Evolutionary conservation across 2,888 invertebrate genomes (phyloP).

Genomic region (Dryobota labecula): DNA sequence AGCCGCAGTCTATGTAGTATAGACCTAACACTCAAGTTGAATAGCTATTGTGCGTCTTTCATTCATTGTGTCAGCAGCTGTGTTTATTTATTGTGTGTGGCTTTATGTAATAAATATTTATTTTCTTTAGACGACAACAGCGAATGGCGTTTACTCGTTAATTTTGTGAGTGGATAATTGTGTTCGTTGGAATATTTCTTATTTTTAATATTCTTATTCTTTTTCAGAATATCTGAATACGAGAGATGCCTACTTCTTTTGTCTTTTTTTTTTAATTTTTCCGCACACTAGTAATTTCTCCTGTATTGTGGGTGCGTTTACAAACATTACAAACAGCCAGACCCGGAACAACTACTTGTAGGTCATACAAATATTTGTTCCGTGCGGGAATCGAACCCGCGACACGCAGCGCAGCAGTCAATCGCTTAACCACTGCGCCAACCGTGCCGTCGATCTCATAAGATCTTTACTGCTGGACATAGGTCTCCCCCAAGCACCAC

Average conservation of each 20-base stretch:
- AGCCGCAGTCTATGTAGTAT: slow-evolving; percentile 13
- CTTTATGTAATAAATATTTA: slow-evolving; percentile 58
- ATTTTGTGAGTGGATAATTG: slow-evolving; percentile 39
- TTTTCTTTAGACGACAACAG: slow-evolving; percentile 46
- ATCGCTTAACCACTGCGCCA: no score
- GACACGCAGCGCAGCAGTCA: no score
- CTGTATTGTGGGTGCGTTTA: no score
- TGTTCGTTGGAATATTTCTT: slow-evolving; percentile 15
- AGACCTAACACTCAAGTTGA: slow-evolving; percentile 41
- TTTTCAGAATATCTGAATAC: background rate
- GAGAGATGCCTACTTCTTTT: background rate
- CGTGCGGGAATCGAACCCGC: no score
- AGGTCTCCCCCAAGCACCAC: no score
- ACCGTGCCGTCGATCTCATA: no score
- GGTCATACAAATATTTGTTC: no score
- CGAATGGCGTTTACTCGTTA: slow-evolving; percentile 33
- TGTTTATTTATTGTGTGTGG: slow-evolving; percentile 60
- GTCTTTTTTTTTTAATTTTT: no score
- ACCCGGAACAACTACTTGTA: no score
- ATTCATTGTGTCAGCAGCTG: slow-evolving; percentile 57
- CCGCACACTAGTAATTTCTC: no score
- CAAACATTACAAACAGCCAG: no score
- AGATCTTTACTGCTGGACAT: no score
- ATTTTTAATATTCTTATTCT: background rate
- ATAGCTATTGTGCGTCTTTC: slow-evolving; percentile 47